Conservation (phyloP, 1,140 invertebrate genomes). For the Phortica variegata region DNA sequence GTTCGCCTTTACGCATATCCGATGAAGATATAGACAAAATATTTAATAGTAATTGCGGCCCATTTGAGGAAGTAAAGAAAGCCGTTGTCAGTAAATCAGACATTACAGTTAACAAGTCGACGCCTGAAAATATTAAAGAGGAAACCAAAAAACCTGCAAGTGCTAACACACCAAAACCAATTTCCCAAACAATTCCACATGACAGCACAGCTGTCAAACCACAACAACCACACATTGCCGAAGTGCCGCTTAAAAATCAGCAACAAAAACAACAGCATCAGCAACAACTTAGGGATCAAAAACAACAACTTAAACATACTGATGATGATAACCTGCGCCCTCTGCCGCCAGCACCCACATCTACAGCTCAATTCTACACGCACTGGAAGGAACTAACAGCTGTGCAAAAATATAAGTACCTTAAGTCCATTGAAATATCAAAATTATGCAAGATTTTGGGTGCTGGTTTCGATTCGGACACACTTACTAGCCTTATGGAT, state of each 20-base stretch:
- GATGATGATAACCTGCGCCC: too few species aligned
- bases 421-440: constrained; percentile 36
- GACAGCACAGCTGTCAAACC: too few species aligned
- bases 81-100: neutral
- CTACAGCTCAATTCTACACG: constrained; percentile 48
- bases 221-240: too few species aligned
- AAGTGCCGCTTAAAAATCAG: too few species aligned
- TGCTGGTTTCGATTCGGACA: constrained; percentile 46
- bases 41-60: constrained; percentile 47
- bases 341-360: constrained; percentile 30
- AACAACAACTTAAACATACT: too few species aligned
- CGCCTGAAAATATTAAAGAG: too few species aligned
- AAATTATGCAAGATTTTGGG: constrained; percentile 44
- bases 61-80: constrained; percentile 37
- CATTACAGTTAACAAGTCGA: too few species aligned
- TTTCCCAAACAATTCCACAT: too few species aligned
- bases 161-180: too few species aligned
- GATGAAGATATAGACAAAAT: constrained; percentile 54
- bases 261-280: neutral
- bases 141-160: too few species aligned
- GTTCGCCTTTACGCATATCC: constrained; percentile 37
- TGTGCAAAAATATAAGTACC: constrained; percentile 43
- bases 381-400: constrained; percentile 47
- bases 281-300: too few species aligned
- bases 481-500: constrained; percentile 31